Base-by-base conservation (phyloP, 2,888 invertebrate genomes). In the Apotomis turbidana region DNA sequence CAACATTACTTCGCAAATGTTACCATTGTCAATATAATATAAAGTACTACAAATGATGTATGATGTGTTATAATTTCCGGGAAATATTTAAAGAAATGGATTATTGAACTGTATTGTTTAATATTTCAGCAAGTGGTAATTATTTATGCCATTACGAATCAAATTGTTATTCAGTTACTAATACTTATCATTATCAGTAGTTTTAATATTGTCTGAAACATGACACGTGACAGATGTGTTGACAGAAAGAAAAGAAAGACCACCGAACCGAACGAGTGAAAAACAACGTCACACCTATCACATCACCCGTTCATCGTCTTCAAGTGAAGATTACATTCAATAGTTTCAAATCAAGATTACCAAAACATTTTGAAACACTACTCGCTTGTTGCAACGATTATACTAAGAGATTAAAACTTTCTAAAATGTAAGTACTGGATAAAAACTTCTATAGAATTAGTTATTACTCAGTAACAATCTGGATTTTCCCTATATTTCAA, bases 401-500 rank as follows among this genome's bases (percentile, higher is more conserved):
- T 58, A 10, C 36, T 38, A 1, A 58, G 9, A 38, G 3, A 38
- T 55, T 46, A 27, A 27, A 46, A 3, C 5, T 55, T 4, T 9
- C 9, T 27, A 57, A 9, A 44, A 66, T 66, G 66, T 66, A 57
- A 57, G 66, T 66, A 57, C 66, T 49, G 9, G 49, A 49, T 44
- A 44, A 49, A 10, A 49, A 49, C 10, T 49, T 49, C 3, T 10
- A 38, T 54, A 13, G 15, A 15, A 15, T 36, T 36, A 36, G 36
- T 46, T 46, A 46, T 55, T 49, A 66, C 46, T 66, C 54, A 60
- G 52, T n/a, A 12, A 6, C 49, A n/a, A 36, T n/a, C 27, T 52
- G 60, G 44, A 41, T 68, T 46, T 60, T 60, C 27, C 60, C 68
- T 52, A 15, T 49, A 61, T 55, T 69, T 49, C 54, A 55, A 44